A percentile compares a stretch with the other conserved stretches of the same genome.
These are phyloP conservation scores for Loripinus fragilis DNA, from an alignment of 2,888 invertebrate genomes.

Conservation along the genomic window DNA sequence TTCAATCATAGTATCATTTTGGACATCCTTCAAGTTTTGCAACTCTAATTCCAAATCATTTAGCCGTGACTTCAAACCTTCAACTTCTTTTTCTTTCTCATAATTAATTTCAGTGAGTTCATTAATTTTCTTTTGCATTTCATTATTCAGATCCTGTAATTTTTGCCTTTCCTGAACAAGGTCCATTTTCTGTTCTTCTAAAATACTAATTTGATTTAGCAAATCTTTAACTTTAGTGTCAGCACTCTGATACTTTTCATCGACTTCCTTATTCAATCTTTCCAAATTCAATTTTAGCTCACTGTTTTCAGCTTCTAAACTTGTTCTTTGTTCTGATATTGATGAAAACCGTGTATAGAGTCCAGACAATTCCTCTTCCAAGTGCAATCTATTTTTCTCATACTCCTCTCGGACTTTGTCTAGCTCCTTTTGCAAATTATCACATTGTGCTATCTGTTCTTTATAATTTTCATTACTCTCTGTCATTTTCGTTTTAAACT, in stretches of 20 bases:
- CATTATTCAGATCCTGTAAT: slow-evolving; percentile 44
- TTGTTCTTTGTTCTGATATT: slow-evolving; percentile 28
- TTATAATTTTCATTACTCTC: slow-evolving; percentile 50
- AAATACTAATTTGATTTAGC: slow-evolving; percentile 40
- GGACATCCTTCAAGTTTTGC: slow-evolving; percentile 36
- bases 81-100: slow-evolving; percentile 65
- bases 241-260: slow-evolving; percentile 56
- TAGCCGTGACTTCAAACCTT: slow-evolving; percentile 58
- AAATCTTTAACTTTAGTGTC: slow-evolving; percentile 54
- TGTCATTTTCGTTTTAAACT: slow-evolving; percentile 64
- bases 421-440: slow-evolving; percentile 70
- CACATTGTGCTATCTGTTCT: slow-evolving; percentile 65
- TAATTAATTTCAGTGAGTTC: slow-evolving; percentile 40
- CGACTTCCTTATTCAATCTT: slow-evolving; percentile 56
- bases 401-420: slow-evolving; percentile 69
- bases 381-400: slow-evolving; percentile 34
- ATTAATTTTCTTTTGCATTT: slow-evolving; percentile 54
- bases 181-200: slow-evolving; percentile 52
- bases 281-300: slow-evolving; percentile 56
- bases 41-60: slow-evolving; percentile 52
- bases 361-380: slow-evolving; percentile 53
- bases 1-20: slow-evolving; percentile 35
- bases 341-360: slow-evolving; percentile 25
- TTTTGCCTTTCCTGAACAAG: slow-evolving; percentile 53
- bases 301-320: slow-evolving; percentile 50